Evolutionary conservation across 2,113 vertebrate species (phyloP).

Genomic region (Lamprotornis superbus): DNA sequence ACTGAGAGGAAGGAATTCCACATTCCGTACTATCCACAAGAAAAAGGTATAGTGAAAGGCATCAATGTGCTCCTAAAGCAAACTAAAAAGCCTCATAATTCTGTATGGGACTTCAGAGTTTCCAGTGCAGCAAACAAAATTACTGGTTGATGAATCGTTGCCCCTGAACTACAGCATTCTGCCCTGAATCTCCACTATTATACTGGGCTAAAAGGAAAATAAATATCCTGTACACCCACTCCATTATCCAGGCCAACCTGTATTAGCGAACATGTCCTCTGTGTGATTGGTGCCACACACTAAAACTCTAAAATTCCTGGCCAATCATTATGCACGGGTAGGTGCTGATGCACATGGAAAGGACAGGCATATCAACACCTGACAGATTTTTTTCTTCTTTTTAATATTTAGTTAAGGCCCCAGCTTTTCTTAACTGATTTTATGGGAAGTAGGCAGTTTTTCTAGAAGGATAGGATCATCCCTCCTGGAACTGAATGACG

Average conservation of each 20-base stretch:
- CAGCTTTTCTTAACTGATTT: neutral
- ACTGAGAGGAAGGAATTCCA: neutral
- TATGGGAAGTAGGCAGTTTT: neutral
- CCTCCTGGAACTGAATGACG: neutral
- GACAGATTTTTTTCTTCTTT: neutral
- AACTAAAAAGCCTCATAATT: neutral
- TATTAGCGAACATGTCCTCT: neutral
- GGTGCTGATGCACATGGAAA: neutral
- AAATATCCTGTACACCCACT: neutral
- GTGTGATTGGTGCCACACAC: neutral
- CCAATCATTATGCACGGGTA: neutral
- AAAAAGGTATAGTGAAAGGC: neutral
- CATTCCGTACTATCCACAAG: neutral
- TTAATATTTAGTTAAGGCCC: neutral
- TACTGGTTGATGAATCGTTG: accelerated
- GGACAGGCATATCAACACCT: neutral
- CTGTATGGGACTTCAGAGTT: neutral
- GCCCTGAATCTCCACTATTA: neutral
- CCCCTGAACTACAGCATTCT: neutral
- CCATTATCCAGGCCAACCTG: neutral
- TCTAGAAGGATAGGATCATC: neutral
- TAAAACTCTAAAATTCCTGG: neutral
- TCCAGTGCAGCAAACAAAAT: neutral
- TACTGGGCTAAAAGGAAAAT: neutral
- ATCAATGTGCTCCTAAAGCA: neutral